Conservation (phyloP, 2,797 vertebrate genomes). For the Sebastes diploproa region DNA sequence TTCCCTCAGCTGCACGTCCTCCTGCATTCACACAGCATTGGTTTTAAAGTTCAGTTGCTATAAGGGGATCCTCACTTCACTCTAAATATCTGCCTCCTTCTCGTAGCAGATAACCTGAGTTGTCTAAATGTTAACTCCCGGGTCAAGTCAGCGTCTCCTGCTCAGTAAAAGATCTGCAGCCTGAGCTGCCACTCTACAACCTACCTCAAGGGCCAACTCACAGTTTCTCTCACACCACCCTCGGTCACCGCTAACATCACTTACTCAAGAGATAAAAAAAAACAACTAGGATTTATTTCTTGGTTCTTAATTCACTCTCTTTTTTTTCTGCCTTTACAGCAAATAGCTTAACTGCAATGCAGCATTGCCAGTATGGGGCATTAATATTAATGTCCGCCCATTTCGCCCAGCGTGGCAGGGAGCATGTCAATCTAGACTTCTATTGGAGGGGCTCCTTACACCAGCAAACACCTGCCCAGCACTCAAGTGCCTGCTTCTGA, state of each 20-base stretch:
- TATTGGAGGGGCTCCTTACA: constrained; percentile 49
- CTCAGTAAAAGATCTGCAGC: constrained; percentile 32
- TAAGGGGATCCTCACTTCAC: constrained; percentile 9
- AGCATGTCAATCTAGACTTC: constrained; percentile 75
- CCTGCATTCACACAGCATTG: constrained; percentile 15
- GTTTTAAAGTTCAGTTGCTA: constrained; percentile 33
- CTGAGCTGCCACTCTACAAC: background rate
- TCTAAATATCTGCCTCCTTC: constrained; percentile 11
- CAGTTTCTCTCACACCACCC: constrained; percentile 18
- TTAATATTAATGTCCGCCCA: constrained; percentile 82
- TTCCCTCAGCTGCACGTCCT: constrained; percentile 23
- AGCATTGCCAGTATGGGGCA: constrained; percentile 77
- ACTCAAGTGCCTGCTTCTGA: constrained; percentile 8
- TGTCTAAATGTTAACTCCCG: constrained; percentile 33
- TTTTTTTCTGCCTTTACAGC: constrained; percentile 66
- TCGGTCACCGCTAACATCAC: constrained; percentile 42
- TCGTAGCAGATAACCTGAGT: background rate
- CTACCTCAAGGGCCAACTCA: constrained; percentile 7
- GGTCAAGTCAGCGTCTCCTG: constrained; percentile 21
- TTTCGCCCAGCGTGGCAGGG: constrained; percentile 74
- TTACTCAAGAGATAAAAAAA: constrained; percentile 40
- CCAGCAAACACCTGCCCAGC: constrained; percentile 50
- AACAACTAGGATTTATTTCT: constrained; percentile 47
- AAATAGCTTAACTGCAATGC: constrained; percentile 82
- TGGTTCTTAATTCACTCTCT: constrained; percentile 52